phyloP scores from a whole-genome alignment of 2,113 vertebrate genomes.

The Scomber scombrus region DNA sequence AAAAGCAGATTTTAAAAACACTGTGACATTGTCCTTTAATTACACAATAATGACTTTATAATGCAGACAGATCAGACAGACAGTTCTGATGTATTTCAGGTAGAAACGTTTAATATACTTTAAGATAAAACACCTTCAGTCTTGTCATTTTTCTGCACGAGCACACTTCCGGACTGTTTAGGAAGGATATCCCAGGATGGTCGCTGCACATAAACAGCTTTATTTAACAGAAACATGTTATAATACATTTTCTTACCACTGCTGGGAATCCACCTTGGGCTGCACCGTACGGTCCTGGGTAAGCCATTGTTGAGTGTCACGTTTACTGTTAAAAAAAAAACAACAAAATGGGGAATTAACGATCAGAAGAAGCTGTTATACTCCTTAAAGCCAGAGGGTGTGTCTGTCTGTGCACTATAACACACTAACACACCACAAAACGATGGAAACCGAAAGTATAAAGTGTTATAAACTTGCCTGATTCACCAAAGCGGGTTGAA shows the following conservation, averaged over 20 bases:
- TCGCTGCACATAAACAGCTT: not conserved
- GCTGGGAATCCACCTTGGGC: constrained; percentile 52
- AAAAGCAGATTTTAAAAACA: no score
- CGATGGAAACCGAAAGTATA: not conserved
- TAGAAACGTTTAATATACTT: no score
- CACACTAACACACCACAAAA: rapidly evolving
- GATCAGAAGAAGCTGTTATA: not conserved
- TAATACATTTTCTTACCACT: constrained; percentile 58
- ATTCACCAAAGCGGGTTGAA: not conserved
- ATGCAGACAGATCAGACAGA: no score
- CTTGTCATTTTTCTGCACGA: no score
- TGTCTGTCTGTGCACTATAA: not conserved
- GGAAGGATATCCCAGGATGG: not conserved
- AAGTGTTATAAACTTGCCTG: not conserved
- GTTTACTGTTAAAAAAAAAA: no score
- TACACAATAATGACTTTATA: no score
- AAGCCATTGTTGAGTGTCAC: constrained; percentile 66
- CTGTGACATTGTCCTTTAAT: no score
- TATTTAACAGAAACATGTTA: not conserved
- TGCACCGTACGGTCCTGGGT: constrained; percentile 73
- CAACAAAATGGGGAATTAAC: not conserved
- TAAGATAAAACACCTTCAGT: not conserved
- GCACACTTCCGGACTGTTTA: constrained; percentile 27
- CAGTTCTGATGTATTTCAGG: not conserved
- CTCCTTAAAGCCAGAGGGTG: not conserved